Percentiles rank a stretch among this genome's conserved stretches.
phyloP scores from a whole-genome alignment of 2,888 invertebrate genomes.

The Drosophila antonietae region DNA sequence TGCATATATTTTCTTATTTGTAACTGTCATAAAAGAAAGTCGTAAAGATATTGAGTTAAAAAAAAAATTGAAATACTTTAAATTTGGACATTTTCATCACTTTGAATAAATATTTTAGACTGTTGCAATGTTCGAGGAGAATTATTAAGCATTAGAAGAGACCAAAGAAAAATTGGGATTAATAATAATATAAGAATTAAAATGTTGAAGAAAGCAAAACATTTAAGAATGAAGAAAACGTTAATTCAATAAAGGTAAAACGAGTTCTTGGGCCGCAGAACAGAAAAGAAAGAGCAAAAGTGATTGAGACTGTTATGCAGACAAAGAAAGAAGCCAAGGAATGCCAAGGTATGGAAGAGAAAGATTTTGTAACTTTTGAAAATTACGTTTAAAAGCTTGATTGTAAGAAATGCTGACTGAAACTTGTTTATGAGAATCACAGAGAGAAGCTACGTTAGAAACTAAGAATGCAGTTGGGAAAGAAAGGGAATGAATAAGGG shows the following conservation, averaged over 20 bases:
- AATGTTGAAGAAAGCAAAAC: neutral
- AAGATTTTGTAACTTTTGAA: neutral
- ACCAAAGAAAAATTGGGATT: neutral
- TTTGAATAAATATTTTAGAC: neutral
- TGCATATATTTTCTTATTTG: conserved; percentile 8
- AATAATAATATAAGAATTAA: neutral
- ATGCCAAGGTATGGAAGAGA: neutral
- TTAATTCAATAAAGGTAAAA: neutral
- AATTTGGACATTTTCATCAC: neutral
- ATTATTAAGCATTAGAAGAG: neutral
- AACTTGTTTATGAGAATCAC: neutral
- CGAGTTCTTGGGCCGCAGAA: neutral
- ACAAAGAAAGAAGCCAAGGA: neutral
- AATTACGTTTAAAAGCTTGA: neutral
- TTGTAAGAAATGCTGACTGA: neutral
- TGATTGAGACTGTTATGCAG: neutral
- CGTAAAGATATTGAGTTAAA: neutral
- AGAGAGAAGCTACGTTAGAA: too few relatives aligned
- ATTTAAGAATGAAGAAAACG: neutral
- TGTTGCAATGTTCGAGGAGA: neutral
- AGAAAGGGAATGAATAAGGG: neutral
- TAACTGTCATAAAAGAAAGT: conserved; percentile 23
- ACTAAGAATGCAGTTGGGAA: too few relatives aligned
- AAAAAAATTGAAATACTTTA: neutral
- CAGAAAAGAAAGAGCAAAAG: neutral